These are phyloP conservation scores for Sphenopsis melanotis DNA, from an alignment of 2,797 vertebrate genomes.

Conservation along the genomic window DNA sequence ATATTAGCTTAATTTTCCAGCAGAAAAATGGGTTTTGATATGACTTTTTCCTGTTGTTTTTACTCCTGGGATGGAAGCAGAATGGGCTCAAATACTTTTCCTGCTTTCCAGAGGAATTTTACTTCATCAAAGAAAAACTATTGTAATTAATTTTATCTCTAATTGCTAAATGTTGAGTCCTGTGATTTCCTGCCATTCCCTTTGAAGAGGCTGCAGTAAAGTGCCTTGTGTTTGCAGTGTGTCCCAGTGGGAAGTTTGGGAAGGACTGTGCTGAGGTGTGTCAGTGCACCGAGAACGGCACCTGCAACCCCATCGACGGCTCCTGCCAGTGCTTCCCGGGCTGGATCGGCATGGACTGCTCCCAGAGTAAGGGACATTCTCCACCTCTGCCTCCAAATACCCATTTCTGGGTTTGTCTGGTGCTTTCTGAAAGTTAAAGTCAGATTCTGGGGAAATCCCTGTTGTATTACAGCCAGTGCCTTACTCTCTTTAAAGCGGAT, in stretches of 20 bases:
- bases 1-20: not conserved
- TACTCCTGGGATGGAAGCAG: not conserved
- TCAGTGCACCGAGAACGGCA: slow-evolving; percentile 93
- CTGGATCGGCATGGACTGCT: slow-evolving; percentile 95
- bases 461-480: not conserved
- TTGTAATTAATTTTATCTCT: not conserved
- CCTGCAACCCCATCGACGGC: slow-evolving; percentile 95
- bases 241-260: slow-evolving; percentile 87
- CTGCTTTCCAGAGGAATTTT: not conserved
- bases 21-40: not conserved
- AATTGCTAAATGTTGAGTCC: not conserved
- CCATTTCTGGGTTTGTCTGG: not conserved
- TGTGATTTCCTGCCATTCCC: not conserved
- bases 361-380: slow-evolving; percentile 80
- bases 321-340: slow-evolving; percentile 95
- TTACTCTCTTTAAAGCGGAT: not conserved
- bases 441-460: not conserved
- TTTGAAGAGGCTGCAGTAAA: not conserved
- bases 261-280: slow-evolving; percentile 87
- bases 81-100: not conserved
- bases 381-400: not conserved
- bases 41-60: not conserved
- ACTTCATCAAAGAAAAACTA: not conserved
- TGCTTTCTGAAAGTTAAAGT: not conserved
- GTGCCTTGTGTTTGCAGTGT: slow-evolving; percentile 77